These are phyloP conservation scores for Calidris pygmaea DNA, from an alignment of 2,113 vertebrate species.

Conservation along the genomic window DNA sequence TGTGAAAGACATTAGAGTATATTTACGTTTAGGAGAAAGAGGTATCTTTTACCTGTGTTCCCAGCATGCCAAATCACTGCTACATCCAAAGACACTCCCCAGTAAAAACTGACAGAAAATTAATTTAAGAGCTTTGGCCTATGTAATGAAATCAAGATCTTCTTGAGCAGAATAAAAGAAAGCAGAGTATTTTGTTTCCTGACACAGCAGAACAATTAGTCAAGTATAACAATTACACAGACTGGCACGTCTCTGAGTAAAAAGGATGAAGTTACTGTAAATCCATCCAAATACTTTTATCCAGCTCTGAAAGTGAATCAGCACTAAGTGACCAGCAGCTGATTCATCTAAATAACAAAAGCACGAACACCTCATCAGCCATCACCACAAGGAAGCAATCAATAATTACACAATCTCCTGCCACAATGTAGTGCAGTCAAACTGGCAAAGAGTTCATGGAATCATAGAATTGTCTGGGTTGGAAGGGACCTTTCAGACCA, in stretches of 20 bases:
- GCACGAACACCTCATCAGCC: background rate
- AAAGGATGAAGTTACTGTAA: constrained; percentile 28
- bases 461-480: no score
- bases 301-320: constrained; percentile 31
- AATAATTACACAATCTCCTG: constrained; percentile 15
- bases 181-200: background rate
- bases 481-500: no score
- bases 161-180: background rate
- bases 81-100: background rate
- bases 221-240: background rate
- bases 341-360: constrained; percentile 41
- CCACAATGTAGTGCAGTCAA: background rate
- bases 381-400: background rate
- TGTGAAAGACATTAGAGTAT: background rate
- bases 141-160: background rate
- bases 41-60: background rate
- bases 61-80: background rate
- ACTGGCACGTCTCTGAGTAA: background rate
- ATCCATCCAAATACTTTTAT: background rate
- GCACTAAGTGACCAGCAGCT: constrained; percentile 39
- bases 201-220: constrained; percentile 10
- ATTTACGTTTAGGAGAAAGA: background rate
- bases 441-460: background rate
- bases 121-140: background rate
- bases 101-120: background rate